Base-by-base conservation (phyloP, 37 sponge, comb jelly and placozoan genomes). In the Hormiphora californensis region DNA sequence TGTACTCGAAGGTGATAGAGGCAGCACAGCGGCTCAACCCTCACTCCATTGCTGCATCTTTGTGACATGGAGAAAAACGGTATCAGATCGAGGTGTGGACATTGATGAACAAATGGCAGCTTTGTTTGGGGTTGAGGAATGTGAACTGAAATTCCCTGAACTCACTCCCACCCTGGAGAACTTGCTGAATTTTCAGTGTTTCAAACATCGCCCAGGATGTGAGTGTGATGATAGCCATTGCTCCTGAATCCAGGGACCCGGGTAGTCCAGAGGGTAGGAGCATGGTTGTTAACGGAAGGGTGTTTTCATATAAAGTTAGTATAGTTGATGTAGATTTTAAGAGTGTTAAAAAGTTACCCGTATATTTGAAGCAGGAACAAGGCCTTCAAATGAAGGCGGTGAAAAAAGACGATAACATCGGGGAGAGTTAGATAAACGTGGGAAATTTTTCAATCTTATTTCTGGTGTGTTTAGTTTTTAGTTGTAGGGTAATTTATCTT, bases 281-380 rank as follows among this genome's bases (percentile, higher is more conserved):
- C n/a, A 33, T 73, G 21, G 5, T 32, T 21, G 11, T 36, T 28
- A 39, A 33, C 17, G 81, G 81, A 39, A 2, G 23, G 25, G 23
- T 40, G 12, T 73, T 36, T 28, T 73, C 81, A 0, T 73, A 73
- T 46, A 73, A 39, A 28, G 36, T 73, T 4, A 73, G 46, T 40
- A 73, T 73, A 27, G 81, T 73, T 23, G 81, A 73, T 73, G 23
- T 73, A 15, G 81, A 73, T 30, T 41, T 40, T 39, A 73, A 73
- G 44, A 73, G 81, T 73, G 81, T 41, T 15, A 73, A 73, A 30
- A 73, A 73, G 46, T 41, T 73, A 23, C 81, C 81, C n/a, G 43
- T 7, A 9, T 73, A 73, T 17, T 28, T 73, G n/a, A 23, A 43
- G 0, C 81, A 73, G 23, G 81, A 73, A 39, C n/a, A n/a, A n/a